Percentiles rank a stretch among this genome's conserved stretches.
These are phyloP conservation scores for Pelecanus crispus DNA, from an alignment of 2,113 vertebrate genomes.

Conservation along the genomic window DNA sequence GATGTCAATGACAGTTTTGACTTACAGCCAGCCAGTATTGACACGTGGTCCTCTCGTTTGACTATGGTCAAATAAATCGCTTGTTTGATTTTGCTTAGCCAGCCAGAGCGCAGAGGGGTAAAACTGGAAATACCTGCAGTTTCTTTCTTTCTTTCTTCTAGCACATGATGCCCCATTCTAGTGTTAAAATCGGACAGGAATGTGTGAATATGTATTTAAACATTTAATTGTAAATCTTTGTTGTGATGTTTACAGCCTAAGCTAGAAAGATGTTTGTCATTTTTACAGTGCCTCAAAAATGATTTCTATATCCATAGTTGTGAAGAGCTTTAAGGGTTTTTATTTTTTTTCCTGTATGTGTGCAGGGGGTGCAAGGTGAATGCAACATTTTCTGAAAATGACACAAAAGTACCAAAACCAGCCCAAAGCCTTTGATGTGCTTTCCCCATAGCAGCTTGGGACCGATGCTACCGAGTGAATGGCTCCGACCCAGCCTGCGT, in stretches of 20 bases:
- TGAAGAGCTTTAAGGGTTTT: slow-evolving; percentile 63
- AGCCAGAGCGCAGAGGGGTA: slow-evolving; percentile 8
- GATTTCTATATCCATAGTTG: slow-evolving; percentile 58
- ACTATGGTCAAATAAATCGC: background rate
- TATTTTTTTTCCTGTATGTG: background rate
- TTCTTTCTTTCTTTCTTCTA: background rate
- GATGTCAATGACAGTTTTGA: background rate
- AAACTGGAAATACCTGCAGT: slow-evolving; percentile 32
- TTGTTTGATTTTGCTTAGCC: slow-evolving; percentile 1
- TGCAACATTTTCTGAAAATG: background rate
- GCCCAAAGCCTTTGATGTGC: slow-evolving; percentile 57
- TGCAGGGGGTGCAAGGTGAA: slow-evolving; percentile 19
- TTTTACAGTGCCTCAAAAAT: slow-evolving; percentile 68
- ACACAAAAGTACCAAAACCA: slow-evolving; percentile 50
- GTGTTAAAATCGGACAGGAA: slow-evolving; percentile 34
- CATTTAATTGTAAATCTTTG: slow-evolving; percentile 67
- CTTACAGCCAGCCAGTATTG: background rate
- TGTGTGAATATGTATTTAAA: slow-evolving; percentile 67
- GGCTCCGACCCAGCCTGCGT: background rate
- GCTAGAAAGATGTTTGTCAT: slow-evolving; percentile 59
- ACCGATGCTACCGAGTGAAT: background rate
- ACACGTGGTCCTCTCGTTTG: background rate
- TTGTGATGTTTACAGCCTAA: slow-evolving; percentile 67
- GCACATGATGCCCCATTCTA: background rate
- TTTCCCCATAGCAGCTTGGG: background rate